Evolutionary conservation across 2,797 vertebrate species (phyloP).

Genomic region (Esox lucius): DNA sequence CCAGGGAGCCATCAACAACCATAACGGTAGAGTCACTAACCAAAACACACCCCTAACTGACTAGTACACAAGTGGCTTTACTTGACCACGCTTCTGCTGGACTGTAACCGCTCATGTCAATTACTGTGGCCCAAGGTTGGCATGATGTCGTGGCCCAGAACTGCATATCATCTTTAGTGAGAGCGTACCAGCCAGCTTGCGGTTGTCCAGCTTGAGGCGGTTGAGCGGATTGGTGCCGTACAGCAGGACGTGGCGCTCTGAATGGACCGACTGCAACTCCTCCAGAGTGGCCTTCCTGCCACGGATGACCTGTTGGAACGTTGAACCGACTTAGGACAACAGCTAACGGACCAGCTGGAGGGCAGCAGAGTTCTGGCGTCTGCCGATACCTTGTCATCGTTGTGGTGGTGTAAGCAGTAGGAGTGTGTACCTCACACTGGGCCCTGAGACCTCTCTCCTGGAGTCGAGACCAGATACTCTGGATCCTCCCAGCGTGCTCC

Average conservation of each 20-base stretch:
- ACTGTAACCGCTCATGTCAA: neutral
- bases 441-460: constrained; percentile 90
- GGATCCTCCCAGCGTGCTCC: constrained; percentile 94
- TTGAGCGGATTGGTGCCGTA: constrained; percentile 97
- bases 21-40: neutral
- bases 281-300: constrained; percentile 94
- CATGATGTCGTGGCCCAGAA: neutral
- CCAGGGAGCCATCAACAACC: neutral
- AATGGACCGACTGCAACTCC: constrained; percentile 93
- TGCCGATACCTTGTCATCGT: too few species aligned
- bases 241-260: constrained; percentile 88
- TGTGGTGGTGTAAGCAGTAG: neutral
- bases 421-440: constrained; percentile 85
- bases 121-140: neutral
- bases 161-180: neutral
- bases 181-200: constrained; percentile 87
- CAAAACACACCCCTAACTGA: neutral
- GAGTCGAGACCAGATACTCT: constrained; percentile 97
- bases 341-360: neutral
- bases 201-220: constrained; percentile 94
- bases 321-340: neutral
- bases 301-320: constrained; percentile 81
- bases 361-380: too few species aligned
- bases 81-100: neutral
- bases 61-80: neutral